These are phyloP conservation scores for Acheta domesticus DNA, from an alignment of 2,888 invertebrate genomes.

Conservation along the genomic window DNA sequence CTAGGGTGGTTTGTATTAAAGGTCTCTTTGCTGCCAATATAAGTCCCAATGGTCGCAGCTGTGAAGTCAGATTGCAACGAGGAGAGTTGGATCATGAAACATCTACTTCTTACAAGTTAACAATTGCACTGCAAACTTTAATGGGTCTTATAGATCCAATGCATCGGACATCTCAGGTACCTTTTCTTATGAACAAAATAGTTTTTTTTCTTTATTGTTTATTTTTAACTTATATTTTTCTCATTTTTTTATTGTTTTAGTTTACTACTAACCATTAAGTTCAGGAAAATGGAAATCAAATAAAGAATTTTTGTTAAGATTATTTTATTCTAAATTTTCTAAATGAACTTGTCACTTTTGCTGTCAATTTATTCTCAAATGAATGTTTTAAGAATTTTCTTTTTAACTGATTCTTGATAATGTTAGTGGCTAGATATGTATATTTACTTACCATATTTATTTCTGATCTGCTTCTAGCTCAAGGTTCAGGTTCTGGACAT, in stretches of 20 bases:
- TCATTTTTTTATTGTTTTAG: too few species aligned
- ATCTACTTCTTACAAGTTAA: constrained; percentile 51
- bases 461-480: constrained; percentile 49
- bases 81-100: constrained; percentile 48
- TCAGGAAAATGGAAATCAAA: too few species aligned
- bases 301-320: too few species aligned
- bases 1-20: constrained; percentile 43
- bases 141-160: constrained; percentile 78
- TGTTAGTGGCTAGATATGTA: too few species aligned
- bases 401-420: too few species aligned
- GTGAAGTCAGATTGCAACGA: constrained; percentile 68
- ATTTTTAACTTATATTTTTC: too few species aligned
- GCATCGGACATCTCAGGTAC: constrained; percentile 62
- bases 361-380: too few species aligned
- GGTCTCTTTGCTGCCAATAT: constrained; percentile 69
- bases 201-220: too few species aligned
- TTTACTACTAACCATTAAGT: too few species aligned
- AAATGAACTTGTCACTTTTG: too few species aligned
- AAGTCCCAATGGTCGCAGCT: constrained; percentile 71
- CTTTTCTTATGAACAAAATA: constrained; percentile 27
- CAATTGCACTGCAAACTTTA: constrained; percentile 73
- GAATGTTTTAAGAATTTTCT: too few species aligned
- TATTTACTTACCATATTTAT: background rate
- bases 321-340: too few species aligned
- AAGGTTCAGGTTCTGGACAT: constrained; percentile 80